phyloP scores from a whole-genome alignment of 1,140 invertebrate genomes.

The Penaeus indicus region DNA sequence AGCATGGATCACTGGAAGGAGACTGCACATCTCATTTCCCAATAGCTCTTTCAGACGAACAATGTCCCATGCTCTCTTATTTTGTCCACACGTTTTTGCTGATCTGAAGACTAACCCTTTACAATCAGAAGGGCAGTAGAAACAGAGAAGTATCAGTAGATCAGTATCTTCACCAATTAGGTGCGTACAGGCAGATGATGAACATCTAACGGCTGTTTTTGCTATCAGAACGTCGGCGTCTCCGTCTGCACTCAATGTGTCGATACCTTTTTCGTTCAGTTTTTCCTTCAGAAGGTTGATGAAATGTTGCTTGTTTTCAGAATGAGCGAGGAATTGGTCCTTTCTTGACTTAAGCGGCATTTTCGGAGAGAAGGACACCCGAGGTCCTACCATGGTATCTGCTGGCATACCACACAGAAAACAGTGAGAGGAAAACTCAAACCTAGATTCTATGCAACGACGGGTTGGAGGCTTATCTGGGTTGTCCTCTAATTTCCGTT shows the following conservation, averaged over 20 bases:
- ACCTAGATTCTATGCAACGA: no score
- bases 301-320: conserved; percentile 28
- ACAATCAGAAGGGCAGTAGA: no score
- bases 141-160: conserved; percentile 15
- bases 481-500: no score
- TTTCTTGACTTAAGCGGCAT: conserved; percentile 3
- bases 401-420: no score
- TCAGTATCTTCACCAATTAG: conserved; percentile 23
- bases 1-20: no score
- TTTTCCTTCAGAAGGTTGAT: background rate
- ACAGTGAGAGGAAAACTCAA: no score
- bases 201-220: background rate
- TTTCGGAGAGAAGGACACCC: background rate
- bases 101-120: no score
- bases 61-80: no score
- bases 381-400: background rate
- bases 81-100: no score
- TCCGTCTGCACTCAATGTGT: background rate
- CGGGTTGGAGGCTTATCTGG: no score
- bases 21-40: no score
- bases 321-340: background rate
- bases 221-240: conserved; percentile 32
- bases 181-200: background rate
- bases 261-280: background rate
- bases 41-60: no score